Conservation (phyloP, 2,888 invertebrate genomes). For the Bedellia somnulentella region DNA sequence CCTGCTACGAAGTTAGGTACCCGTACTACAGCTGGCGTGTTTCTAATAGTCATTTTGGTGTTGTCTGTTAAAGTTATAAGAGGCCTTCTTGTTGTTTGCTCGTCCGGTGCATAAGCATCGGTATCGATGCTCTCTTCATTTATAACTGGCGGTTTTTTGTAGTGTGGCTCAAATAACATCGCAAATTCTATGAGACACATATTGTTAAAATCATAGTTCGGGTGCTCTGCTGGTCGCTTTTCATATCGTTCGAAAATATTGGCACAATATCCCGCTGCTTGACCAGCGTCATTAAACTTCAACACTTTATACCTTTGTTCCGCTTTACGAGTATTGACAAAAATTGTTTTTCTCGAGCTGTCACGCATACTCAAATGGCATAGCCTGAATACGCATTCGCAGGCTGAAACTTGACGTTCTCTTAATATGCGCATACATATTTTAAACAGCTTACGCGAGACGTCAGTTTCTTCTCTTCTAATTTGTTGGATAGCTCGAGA, state of each 20-base stretch:
- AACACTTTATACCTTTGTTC: constrained; percentile 16
- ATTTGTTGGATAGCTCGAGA: constrained; percentile 12
- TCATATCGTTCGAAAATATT: constrained; percentile 15
- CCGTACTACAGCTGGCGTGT: constrained; percentile 10
- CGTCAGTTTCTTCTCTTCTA: constrained; percentile 11
- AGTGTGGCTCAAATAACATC: constrained; percentile 13
- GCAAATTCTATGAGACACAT: constrained; percentile 13
- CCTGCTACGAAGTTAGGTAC: constrained; percentile 14
- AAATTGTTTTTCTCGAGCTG: constrained; percentile 11
- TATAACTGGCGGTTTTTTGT: constrained; percentile 6
- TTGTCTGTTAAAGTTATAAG: constrained; percentile 10
- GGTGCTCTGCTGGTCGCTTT: constrained; percentile 12
- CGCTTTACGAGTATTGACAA: constrained; percentile 13
- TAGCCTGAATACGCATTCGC: constrained; percentile 17
- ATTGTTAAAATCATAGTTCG: constrained; percentile 12
- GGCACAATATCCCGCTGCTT: constrained; percentile 9
- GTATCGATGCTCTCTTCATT: constrained; percentile 11
- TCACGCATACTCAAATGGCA: constrained; percentile 10
- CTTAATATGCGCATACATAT: constrained; percentile 17
- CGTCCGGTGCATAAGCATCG: constrained; percentile 8
- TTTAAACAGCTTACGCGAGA: constrained; percentile 14
- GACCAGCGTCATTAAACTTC: constrained; percentile 12
- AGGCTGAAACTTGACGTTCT: constrained; percentile 17
- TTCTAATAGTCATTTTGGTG: constrained; percentile 8
- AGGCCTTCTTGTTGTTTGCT: constrained; percentile 8